Conservation (phyloP, 2,113 vertebrate genomes). For the Thinocorus orbignyianus region DNA sequence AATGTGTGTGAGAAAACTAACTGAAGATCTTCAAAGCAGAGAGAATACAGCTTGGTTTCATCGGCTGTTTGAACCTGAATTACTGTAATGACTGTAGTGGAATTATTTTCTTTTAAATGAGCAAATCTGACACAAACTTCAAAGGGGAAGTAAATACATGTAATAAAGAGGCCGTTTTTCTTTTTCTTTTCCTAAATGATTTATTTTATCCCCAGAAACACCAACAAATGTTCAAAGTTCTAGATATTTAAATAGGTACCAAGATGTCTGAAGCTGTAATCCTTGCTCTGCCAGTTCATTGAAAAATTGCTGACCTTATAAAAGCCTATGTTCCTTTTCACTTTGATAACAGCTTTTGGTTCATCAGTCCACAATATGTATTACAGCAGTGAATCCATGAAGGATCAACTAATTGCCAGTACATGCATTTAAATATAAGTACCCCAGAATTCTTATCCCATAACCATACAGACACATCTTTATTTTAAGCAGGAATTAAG, state of each 20-base stretch:
- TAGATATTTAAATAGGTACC: slow-evolving; percentile 49
- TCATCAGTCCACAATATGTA: slow-evolving; percentile 18
- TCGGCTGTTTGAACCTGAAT: slow-evolving; percentile 63
- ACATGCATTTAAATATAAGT: slow-evolving; percentile 32
- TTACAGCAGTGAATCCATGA: not conserved
- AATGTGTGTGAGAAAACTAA: slow-evolving; percentile 38
- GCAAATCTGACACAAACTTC: slow-evolving; percentile 57
- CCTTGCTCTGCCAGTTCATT: slow-evolving; percentile 24
- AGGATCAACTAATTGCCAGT: slow-evolving; percentile 48
- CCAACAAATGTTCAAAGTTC: slow-evolving; percentile 61
- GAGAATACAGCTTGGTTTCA: slow-evolving; percentile 55
- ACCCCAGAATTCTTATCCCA: not conserved
- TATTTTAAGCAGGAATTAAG: slow-evolving; percentile 30
- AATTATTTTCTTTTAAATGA: slow-evolving; percentile 71
- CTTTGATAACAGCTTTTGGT: slow-evolving; percentile 52
- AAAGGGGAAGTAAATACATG: slow-evolving; percentile 65
- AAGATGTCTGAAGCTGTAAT: slow-evolving; percentile 56
- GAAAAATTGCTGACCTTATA: slow-evolving; percentile 58
- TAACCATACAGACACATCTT: not conserved
- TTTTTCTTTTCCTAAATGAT: slow-evolving; percentile 53
- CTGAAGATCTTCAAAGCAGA: slow-evolving; percentile 64
- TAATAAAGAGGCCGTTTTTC: slow-evolving; percentile 37
- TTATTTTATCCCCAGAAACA: slow-evolving; percentile 65
- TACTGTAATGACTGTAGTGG: slow-evolving; percentile 67
- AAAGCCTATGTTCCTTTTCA: slow-evolving; percentile 30